Evolutionary conservation across 1,140 invertebrate genomes (phyloP), one percentile per base, ranked within the genome.

Genomic region (Ceratosolen solmsi): DNA sequence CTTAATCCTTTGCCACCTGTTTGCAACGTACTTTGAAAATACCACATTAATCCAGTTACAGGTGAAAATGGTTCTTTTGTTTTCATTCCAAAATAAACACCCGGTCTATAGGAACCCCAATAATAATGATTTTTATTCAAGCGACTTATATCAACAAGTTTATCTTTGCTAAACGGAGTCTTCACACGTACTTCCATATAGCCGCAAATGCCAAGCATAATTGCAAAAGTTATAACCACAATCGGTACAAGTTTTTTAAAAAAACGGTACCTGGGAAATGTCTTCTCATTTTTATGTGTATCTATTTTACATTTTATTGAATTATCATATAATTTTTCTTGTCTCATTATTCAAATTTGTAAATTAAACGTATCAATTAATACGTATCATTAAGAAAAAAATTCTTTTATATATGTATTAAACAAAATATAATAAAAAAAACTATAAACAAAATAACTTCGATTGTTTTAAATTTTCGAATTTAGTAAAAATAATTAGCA

Each of bases 21-120:
- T 27, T 90, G 92, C 80, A 95, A 89, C 84, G 93, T 91, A 75
- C 94, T 94, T 0, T 97, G 94, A 84, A 97, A 94, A 87, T 97
- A 98, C 99, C 99, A 99, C 98, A 99, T 99, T 1, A 99, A 90
- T 51, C 98, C 98, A 88, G 97, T 95, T 0, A 98, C 94, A 13
- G 97, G 93, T 0, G 98, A 99, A 73, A 95, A 92, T 0, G 97
- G 96, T 87, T 97, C 96, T 84, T 98, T 92, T 2, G 96, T 97
- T 90, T 98, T 97, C 85, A 99, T 90, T 0, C 98, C 97, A 90
- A 98, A 96, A 89, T 98, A 99, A 13, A 95, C 93, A 7, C 96
- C 95, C 0, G 98, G 95, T 79, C 98, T 92, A 88, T 99, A 99
- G 0, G 95, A 94, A 27, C 98, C 98, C 98, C 98, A 99, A 91